These are phyloP conservation scores for Euphonia xanthogaster DNA, from an alignment of 2,797 vertebrate genomes.

Conservation along the genomic window DNA sequence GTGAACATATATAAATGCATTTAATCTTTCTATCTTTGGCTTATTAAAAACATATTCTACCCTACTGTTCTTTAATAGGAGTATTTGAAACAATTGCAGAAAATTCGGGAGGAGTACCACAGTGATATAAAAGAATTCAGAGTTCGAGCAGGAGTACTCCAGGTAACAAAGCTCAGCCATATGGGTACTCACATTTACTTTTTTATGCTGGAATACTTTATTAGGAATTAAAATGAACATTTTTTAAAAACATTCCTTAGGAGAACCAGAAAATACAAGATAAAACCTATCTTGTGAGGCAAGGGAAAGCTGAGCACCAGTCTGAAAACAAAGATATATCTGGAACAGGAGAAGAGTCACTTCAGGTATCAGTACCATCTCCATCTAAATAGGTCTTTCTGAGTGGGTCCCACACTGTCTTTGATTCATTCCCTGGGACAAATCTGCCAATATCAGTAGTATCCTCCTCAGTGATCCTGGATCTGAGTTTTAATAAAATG, in stretches of 20 bases:
- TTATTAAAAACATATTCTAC: not conserved
- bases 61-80: constrained; percentile 74
- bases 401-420: not conserved
- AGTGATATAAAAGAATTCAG: constrained; percentile 80
- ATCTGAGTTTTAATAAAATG: not conserved
- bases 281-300: constrained; percentile 79
- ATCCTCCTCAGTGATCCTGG: not conserved
- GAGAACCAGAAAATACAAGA: constrained; percentile 53
- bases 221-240: not conserved
- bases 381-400: not conserved
- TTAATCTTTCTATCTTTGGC: not conserved
- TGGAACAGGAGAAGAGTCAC: not conserved
- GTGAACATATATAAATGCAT: not conserved
- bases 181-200: not conserved
- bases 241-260: constrained; percentile 14
- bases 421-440: not conserved
- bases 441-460: not conserved
- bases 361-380: constrained; percentile 40
- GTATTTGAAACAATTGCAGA: constrained; percentile 84
- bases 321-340: not conserved
- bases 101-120: constrained; percentile 87
- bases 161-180: constrained; percentile 59
- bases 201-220: not conserved
- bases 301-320: constrained; percentile 15
- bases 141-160: constrained; percentile 68